Percentiles rank a stretch among this genome's conserved stretches.
phyloP scores from a whole-genome alignment of 2,888 invertebrate species.

The Patella pellucida region DNA sequence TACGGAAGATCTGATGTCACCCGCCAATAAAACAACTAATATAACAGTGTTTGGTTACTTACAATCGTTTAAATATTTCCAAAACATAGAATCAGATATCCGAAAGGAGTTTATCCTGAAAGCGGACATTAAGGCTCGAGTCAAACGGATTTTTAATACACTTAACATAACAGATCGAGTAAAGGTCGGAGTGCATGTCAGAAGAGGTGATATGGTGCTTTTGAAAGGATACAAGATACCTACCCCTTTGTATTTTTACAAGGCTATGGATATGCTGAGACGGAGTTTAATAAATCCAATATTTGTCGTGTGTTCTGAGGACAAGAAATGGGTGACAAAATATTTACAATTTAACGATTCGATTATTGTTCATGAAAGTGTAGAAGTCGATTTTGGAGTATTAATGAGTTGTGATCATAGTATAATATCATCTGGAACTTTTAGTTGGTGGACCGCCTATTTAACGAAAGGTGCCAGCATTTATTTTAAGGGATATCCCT shows the following conservation, averaged over 20 bases:
- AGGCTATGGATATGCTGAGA: not conserved
- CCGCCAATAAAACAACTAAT: no score
- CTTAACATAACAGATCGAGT: no score
- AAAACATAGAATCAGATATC: no score
- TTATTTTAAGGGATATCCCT: no score
- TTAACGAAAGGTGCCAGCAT: not conserved
- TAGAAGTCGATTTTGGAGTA: conserved; percentile 8
- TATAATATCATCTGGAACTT: conserved; percentile 4
- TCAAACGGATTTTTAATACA: no score
- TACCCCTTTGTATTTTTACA: not conserved
- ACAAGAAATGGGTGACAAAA: not conserved
- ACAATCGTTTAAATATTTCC: no score
- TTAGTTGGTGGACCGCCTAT: conserved; percentile 16
- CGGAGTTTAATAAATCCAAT: not conserved
- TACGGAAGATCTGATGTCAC: no score
- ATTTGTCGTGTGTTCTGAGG: conserved; percentile 13
- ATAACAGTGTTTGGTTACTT: no score
- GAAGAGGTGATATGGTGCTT: no score
- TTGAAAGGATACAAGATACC: not conserved
- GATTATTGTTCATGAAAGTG: not conserved
- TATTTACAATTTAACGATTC: not conserved
- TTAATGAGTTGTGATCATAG: conserved; percentile 10
- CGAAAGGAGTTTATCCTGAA: no score
- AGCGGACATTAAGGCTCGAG: no score
- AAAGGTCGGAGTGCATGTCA: no score